Conservation (phyloP, 2,113 vertebrate genomes). For the Dipodomys merriami region DNA sequence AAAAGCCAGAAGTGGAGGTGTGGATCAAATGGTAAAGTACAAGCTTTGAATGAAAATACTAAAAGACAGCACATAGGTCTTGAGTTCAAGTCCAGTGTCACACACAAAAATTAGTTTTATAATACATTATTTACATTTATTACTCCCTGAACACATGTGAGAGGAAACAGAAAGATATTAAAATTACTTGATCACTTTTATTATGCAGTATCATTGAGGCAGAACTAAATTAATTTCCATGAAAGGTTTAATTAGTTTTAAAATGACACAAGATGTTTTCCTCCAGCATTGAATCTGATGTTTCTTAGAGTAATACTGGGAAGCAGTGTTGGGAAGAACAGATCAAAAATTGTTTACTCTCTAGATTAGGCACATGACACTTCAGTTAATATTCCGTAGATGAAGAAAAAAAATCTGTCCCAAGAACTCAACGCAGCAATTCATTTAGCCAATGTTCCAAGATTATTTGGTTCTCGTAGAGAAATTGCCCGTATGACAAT, state of each 20-base stretch:
- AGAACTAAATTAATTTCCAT: constrained; percentile 66
- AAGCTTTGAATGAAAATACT: too few relatives aligned
- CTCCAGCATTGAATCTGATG: constrained; percentile 71
- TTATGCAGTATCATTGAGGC: background rate
- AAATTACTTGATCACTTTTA: constrained; percentile 10
- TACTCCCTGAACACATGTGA: background rate
- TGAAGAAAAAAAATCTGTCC: constrained; percentile 56
- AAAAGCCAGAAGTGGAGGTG: too few relatives aligned
- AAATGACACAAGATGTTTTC: constrained; percentile 74
- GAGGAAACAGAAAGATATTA: background rate
- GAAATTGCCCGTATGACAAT: background rate
- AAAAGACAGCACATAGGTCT: too few relatives aligned
- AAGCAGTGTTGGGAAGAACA: constrained; percentile 34
- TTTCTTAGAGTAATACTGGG: constrained; percentile 50
- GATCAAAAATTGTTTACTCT: constrained; percentile 50
- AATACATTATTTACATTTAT: background rate
- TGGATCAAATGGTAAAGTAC: too few relatives aligned
- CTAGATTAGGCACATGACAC: constrained; percentile 54
- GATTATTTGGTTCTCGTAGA: background rate
- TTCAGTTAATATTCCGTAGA: background rate
- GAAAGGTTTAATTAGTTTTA: constrained; percentile 81
- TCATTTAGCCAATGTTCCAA: constrained; percentile 1
- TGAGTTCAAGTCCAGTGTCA: too few relatives aligned
- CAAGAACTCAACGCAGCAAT: constrained; percentile 60
- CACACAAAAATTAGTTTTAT: too few relatives aligned